Evolutionary conservation across 1,140 invertebrate genomes (phyloP), one percentile per base, ranked within the genome.

Genomic region (Cherax quadricarinatus): DNA sequence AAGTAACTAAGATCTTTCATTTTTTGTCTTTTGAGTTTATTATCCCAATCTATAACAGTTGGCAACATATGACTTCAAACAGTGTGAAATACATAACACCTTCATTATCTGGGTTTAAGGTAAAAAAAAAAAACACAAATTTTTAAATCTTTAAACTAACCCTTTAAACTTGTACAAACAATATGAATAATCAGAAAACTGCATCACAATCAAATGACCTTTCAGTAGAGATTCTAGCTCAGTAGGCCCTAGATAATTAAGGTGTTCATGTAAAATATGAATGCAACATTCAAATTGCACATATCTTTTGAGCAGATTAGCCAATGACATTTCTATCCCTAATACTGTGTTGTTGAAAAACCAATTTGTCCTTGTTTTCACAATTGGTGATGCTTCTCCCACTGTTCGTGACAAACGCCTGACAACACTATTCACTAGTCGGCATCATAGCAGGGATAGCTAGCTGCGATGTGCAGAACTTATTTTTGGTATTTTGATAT

Each of bases 371-470:
- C 6, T 41, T 81, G 48, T 81, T 83, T 60, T 60, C 51, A 57
- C 51, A 83, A 57, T 83, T 89, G 88, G 89, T 91, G 89, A 91
- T 86, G 89, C 82, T 85, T 70, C 83, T 91, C 53, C 51, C 78
- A 49, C 70, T 21, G 30, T 60, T 85, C 51, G 62, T 57, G 81
- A 91, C 89, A 66, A 70, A 91, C 53, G 78, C 57, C 78, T 91
- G 83, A 91, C 66, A 91, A 85, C 83, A 91, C 83, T 91, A 89
- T 83, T 86, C 79, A 57, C 89, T 91, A 91, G 82, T 86, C 51
- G 83, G 89, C 89, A 91, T 91, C 89, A 91, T 91, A 91, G 89
- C 89, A 91, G 89, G 89, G 89, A 91, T 60, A 91, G 83, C 89
- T 84, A 91, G 89, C 89, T 91, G 89, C 89, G 86, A 89, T 91